Conservation (phyloP, 2,797 vertebrate species). For the Carcharodon carcharias region DNA sequence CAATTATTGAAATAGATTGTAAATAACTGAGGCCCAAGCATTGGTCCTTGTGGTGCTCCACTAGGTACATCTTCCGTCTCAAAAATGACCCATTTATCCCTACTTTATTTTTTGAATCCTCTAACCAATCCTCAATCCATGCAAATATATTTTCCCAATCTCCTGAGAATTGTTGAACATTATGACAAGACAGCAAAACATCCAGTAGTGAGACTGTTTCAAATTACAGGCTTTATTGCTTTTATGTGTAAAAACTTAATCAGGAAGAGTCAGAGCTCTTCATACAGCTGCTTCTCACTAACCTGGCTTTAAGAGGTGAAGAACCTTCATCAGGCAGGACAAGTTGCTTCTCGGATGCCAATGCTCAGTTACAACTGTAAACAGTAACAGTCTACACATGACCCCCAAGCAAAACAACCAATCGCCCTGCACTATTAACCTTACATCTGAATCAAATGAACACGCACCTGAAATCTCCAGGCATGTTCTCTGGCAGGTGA, state of each 20-base stretch:
- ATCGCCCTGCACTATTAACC: not conserved
- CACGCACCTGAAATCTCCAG: not conserved
- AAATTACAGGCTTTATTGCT: not conserved
- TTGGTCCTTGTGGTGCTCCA: no score
- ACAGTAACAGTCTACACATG: not conserved
- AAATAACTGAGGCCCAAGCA: no score
- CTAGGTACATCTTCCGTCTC: no score
- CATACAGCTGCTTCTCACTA: no score
- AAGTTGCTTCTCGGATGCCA: not conserved
- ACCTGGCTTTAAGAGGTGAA: not conserved
- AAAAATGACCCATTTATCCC: no score
- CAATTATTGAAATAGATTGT: no score
- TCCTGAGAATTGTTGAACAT: not conserved
- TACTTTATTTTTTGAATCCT: no score
- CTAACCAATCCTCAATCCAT: no score
- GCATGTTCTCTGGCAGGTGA: not conserved
- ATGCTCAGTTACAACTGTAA: not conserved
- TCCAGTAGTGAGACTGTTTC: not conserved
- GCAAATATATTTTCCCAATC: not conserved
- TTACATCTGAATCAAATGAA: not conserved
- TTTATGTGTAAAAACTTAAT: not conserved
- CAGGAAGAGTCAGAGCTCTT: no score
- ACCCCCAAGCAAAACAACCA: not conserved
- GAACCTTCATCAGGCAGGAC: not conserved
- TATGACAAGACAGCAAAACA: not conserved